These are phyloP conservation scores for Hoplodrina blanda DNA, from an alignment of 2,888 invertebrate genomes.

Conservation along the genomic window DNA sequence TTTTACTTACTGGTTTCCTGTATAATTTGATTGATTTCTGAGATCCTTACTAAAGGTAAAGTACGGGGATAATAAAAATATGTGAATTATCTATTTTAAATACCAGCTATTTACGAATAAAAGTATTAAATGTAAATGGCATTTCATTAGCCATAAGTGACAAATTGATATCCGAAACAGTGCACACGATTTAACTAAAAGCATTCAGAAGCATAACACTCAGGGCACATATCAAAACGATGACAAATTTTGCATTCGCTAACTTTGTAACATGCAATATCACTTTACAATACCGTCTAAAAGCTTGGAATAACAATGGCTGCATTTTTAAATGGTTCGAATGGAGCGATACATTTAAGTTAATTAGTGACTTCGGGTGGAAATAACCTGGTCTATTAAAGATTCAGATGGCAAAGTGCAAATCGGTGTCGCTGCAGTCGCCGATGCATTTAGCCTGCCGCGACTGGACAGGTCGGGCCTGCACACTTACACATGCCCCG, in stretches of 20 bases:
- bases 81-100: not conserved
- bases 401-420: conserved; percentile 87
- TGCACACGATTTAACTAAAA: conserved; percentile 36
- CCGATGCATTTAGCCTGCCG: conserved; percentile 82
- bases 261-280: conserved; percentile 49
- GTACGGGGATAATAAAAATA: conserved; percentile 5
- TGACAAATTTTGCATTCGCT: conserved; percentile 43
- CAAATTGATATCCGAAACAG: conserved; percentile 29
- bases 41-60: conserved; percentile 43
- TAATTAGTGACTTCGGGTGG: conserved; percentile 81
- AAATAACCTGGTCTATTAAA: conserved; percentile 85
- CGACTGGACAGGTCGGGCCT: conserved; percentile 73
- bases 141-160: conserved; percentile 28
- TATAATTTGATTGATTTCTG: conserved; percentile 76
- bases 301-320: conserved; percentile 47
- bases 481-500: conserved; percentile 68
- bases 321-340: conserved; percentile 61
- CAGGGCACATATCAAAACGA: conserved; percentile 35
- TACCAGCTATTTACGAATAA: not conserved
- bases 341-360: conserved; percentile 68
- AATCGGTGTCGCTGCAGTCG: conserved; percentile 85
- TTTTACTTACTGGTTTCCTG: conserved; percentile 69
- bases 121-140: conserved; percentile 4
- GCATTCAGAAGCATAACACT: conserved; percentile 35
- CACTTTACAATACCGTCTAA: conserved; percentile 47